Percentiles rank a stretch among this genome's conserved stretches.
phyloP scores from a whole-genome alignment of 2,797 vertebrate genomes.

The Adrianichthys oophorus region DNA sequence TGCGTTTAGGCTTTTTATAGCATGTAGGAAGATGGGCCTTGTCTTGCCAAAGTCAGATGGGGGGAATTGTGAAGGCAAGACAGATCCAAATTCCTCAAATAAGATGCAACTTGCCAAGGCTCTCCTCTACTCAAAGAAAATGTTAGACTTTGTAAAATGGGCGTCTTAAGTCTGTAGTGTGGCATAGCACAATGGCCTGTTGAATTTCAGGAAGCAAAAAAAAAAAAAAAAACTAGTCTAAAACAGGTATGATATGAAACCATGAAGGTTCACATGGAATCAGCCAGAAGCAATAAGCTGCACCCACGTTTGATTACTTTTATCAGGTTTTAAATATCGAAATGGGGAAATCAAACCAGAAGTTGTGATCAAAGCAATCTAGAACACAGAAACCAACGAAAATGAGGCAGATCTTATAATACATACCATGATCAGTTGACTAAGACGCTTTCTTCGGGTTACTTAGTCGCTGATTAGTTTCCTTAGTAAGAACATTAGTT shows the following conservation, averaged over 20 bases:
- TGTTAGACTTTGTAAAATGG: conserved; percentile 68
- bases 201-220: conserved; percentile 37
- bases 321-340: conserved; percentile 5
- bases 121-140: conserved; percentile 47
- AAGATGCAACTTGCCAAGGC: conserved; percentile 77
- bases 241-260: conserved; percentile 45
- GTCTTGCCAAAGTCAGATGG: conserved; percentile 10
- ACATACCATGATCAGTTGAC: conserved; percentile 76
- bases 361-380: neutral
- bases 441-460: conserved; percentile 36
- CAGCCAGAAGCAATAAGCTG: neutral
- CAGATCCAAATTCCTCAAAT: conserved; percentile 77
- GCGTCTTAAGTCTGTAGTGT: conserved; percentile 44
- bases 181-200: conserved; percentile 54
- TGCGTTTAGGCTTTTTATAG: neutral
- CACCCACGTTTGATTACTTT: neutral
- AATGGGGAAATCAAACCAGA: neutral
- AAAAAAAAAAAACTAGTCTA: conserved; percentile 36
- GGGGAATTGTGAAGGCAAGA: conserved; percentile 42
- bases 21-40: conserved; percentile 18
- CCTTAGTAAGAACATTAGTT: conserved; percentile 47
- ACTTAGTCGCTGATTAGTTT: conserved; percentile 44
- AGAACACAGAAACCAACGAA: neutral
- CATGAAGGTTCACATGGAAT: neutral
- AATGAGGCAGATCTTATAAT: neutral